A percentile compares a stretch with the other conserved stretches of the same genome.
These are phyloP conservation scores for Salvelinus sp. DNA, from an alignment of 2,113 vertebrate genomes.

Conservation along the genomic window DNA sequence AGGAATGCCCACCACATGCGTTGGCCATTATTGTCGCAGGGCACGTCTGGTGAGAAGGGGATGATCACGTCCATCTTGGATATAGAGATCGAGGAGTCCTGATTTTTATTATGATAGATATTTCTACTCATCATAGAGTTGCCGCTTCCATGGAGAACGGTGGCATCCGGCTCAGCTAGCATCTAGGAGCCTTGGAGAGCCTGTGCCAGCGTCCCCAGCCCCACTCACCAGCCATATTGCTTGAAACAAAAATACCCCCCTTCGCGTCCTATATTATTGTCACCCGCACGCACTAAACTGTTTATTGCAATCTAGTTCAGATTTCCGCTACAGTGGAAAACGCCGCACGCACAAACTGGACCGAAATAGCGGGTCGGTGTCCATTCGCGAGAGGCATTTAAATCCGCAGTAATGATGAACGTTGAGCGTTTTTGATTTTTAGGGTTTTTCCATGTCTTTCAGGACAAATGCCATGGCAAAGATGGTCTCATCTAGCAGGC, in stretches of 20 bases:
- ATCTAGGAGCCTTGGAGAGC: constrained; percentile 87
- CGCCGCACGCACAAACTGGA: constrained; percentile 40
- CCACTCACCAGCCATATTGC: constrained; percentile 93
- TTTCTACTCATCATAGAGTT: constrained; percentile 91
- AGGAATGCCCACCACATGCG: constrained; percentile 99
- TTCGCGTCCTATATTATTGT: constrained; percentile 39
- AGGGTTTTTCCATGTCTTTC: constrained; percentile 46
- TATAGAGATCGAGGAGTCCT: constrained; percentile 88
- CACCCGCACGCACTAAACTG: constrained; percentile 38
- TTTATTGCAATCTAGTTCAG: constrained; percentile 22
- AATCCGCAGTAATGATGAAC: constrained; percentile 67
- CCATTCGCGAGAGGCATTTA: constrained; percentile 70
- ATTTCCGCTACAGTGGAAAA: constrained; percentile 34
- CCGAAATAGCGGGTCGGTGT: constrained; percentile 56
- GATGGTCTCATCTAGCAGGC: constrained; percentile 51
- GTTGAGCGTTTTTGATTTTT: constrained; percentile 49
- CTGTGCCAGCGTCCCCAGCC: constrained; percentile 88
- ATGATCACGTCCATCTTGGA: constrained; percentile 98
- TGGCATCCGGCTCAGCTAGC: constrained; percentile 95
- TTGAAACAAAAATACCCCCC: constrained; percentile 54
- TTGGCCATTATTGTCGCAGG: constrained; percentile 96
- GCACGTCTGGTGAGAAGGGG: constrained; percentile 94
- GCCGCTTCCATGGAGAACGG: constrained; percentile 83
- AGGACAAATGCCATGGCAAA: constrained; percentile 53
- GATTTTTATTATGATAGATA: constrained; percentile 85